These are phyloP conservation scores for Perca fluviatilis DNA, from an alignment of 2,113 vertebrate species.

Conservation along the genomic window DNA sequence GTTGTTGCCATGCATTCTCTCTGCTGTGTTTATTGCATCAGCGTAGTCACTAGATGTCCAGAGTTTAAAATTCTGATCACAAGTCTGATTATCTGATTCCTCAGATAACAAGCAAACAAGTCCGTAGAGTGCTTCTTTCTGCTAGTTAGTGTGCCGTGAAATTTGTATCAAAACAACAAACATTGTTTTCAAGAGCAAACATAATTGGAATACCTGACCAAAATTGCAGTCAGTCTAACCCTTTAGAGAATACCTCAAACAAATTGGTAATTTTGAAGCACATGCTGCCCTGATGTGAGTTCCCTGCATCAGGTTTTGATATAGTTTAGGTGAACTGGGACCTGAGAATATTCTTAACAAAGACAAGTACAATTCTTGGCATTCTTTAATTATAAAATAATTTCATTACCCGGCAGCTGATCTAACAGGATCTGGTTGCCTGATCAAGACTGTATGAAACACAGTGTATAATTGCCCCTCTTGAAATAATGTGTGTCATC, in stretches of 20 bases:
- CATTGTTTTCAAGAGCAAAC: slow-evolving; percentile 22
- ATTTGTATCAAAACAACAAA: slow-evolving; percentile 24
- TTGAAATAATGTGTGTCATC: slow-evolving; percentile 26
- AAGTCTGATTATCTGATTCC: slow-evolving; percentile 18
- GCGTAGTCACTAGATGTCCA: neutral
- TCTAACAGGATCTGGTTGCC: slow-evolving; percentile 19
- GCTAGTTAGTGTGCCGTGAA: neutral
- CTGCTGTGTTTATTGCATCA: neutral
- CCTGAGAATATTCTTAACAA: slow-evolving; percentile 16
- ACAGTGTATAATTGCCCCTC: neutral
- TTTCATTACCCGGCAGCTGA: slow-evolving; percentile 8
- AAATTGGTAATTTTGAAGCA: slow-evolving; percentile 1
- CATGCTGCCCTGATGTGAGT: neutral
- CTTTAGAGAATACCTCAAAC: neutral
- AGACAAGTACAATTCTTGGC: neutral
- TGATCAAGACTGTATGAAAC: slow-evolving; percentile 15
- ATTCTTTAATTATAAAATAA: slow-evolving; percentile 28
- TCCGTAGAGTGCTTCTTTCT: neutral
- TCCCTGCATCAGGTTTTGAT: neutral
- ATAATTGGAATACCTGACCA: slow-evolving; percentile 21
- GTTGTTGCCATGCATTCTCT: neutral
- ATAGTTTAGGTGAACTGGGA: slow-evolving; percentile 2
- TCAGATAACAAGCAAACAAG: slow-evolving; percentile 28
- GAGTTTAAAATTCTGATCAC: slow-evolving; percentile 18
- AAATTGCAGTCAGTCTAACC: neutral